A percentile compares a stretch with the other conserved stretches of the same genome.
Conservation (phyloP, 2,888 invertebrate genomes). For the Drosophila basisetae region DNA sequence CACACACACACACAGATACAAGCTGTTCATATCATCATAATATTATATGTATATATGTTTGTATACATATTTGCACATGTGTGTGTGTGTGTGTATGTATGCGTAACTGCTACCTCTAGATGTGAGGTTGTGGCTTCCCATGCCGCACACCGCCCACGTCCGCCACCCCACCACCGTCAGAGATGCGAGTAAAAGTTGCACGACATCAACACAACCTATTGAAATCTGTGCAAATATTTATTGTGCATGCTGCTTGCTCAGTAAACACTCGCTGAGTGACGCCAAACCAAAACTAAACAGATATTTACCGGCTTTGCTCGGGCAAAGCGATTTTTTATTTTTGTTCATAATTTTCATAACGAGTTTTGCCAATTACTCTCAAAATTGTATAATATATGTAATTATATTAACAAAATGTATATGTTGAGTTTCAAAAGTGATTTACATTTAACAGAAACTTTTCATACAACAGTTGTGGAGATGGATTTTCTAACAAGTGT, state of each 20-base stretch:
- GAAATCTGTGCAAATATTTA: constrained; percentile 66
- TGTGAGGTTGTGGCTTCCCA: constrained; percentile 38
- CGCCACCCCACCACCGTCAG: not conserved
- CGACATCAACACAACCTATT: constrained; percentile 45
- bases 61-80: not conserved
- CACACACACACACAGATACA: not conserved
- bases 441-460: not conserved
- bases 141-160: not conserved
- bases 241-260: constrained; percentile 44
- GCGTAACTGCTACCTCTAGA: constrained; percentile 23
- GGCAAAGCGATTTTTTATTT: not conserved
- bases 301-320: not conserved
- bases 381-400: not conserved
- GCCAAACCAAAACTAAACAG: not conserved
- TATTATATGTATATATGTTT: constrained; percentile 1
- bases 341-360: not conserved
- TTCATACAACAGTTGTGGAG: not conserved
- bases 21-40: constrained; percentile 26
- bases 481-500: not conserved
- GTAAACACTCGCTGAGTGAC: constrained; percentile 14
- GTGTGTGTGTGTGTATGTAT: constrained; percentile 5
- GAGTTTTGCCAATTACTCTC: not conserved
- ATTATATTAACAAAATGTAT: not conserved
- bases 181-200: constrained; percentile 43
- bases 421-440: not conserved